Evolutionary conservation across 2,797 vertebrate species (phyloP).

Genomic region (Gymnocypris eckloni): DNA sequence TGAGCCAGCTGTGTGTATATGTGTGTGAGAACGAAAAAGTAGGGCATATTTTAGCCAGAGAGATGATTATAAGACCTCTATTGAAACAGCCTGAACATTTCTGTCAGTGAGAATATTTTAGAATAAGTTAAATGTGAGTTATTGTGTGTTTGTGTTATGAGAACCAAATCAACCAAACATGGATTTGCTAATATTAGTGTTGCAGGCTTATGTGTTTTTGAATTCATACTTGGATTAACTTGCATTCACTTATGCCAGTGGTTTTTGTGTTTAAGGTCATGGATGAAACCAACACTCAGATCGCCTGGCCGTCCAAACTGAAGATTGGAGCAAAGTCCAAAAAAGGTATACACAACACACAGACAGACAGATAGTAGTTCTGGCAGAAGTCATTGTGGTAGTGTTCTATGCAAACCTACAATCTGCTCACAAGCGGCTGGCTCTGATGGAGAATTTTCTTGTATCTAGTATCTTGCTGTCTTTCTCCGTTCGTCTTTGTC

Average conservation of each 20-base stretch:
- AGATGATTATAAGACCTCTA: slow-evolving; percentile 9
- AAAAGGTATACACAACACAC: slow-evolving; percentile 75
- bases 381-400: neutral
- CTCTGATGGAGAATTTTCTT: neutral
- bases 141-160: slow-evolving; percentile 17
- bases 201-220: slow-evolving; percentile 19
- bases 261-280: slow-evolving; percentile 77
- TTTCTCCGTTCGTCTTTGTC: neutral
- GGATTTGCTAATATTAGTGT: slow-evolving; percentile 5
- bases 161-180: neutral
- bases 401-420: neutral
- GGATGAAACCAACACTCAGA: slow-evolving; percentile 84
- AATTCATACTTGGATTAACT: neutral
- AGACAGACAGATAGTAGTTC: slow-evolving; percentile 3
- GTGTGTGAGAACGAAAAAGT: slow-evolving; percentile 20
- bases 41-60: slow-evolving; percentile 26
- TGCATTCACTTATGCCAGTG: neutral
- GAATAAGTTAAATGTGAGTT: neutral
- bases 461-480: neutral
- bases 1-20: slow-evolving; percentile 59
- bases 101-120: slow-evolving; percentile 23
- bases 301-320: slow-evolving; percentile 84
- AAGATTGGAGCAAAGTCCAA: slow-evolving; percentile 86
- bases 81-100: slow-evolving; percentile 23
- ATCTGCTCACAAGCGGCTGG: neutral